A percentile compares a stretch with the other conserved stretches of the same genome.
These are phyloP conservation scores for Drosophila stalkeri DNA, from an alignment of 2,888 invertebrate species.

Conservation along the genomic window DNA sequence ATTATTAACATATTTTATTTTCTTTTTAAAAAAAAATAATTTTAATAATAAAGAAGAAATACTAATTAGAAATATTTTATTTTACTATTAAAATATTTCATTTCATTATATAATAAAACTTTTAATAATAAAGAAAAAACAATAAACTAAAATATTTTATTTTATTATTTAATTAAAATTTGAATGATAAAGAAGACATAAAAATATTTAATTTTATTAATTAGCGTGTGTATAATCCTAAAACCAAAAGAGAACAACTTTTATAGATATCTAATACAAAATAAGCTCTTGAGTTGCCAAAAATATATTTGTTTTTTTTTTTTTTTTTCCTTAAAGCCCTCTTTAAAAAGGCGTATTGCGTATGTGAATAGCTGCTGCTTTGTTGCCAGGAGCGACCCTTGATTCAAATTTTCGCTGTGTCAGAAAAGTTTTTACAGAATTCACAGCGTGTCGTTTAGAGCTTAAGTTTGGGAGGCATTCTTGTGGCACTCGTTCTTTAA, in stretches of 20 bases:
- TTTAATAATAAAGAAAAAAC: no score
- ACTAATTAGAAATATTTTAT: no score
- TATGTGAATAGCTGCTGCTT: constrained; percentile 19
- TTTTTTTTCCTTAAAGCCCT: constrained; percentile 1
- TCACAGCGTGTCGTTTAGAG: constrained; percentile 35
- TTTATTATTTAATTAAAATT: no score
- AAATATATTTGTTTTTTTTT: constrained; percentile 5
- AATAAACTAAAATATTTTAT: no score
- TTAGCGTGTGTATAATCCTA: no score
- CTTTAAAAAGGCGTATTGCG: constrained; percentile 21
- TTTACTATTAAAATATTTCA: no score
- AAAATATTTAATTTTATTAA: no score
- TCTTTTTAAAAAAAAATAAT: no score
- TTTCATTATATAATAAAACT: no score
- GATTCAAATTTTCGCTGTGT: constrained; percentile 43
- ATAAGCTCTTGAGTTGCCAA: not conserved
- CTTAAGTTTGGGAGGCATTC: constrained; percentile 36
- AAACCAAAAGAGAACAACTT: not conserved
- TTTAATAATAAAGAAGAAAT: no score
- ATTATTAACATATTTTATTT: no score
- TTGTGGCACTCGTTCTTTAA: constrained; percentile 51
- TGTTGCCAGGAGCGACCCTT: constrained; percentile 32
- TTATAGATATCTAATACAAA: not conserved
- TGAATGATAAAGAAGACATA: no score
- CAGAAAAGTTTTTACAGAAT: constrained; percentile 57